Conservation (phyloP, 2,888 invertebrate genomes). For the Carcina quercana region DNA sequence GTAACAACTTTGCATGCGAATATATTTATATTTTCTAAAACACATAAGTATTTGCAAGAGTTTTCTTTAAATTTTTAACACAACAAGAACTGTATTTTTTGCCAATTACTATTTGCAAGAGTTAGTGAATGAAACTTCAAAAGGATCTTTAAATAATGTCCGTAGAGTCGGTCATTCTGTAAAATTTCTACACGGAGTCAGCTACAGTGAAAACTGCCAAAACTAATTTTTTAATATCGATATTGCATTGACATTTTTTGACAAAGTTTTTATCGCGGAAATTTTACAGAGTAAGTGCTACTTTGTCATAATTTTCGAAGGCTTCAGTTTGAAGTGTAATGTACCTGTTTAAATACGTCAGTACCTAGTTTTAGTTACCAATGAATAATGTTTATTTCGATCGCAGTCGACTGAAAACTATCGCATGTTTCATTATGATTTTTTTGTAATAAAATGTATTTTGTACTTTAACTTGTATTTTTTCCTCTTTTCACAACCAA, state of each 20-base stretch:
- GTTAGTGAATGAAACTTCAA: too few species aligned
- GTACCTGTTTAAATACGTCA: slow-evolving; percentile 58
- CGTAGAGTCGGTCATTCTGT: too few species aligned
- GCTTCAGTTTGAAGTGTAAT: not conserved
- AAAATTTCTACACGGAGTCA: too few species aligned
- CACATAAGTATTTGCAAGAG: too few species aligned
- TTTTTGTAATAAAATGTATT: slow-evolving; percentile 59
- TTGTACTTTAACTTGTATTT: too few species aligned
- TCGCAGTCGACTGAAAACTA: slow-evolving; percentile 69
- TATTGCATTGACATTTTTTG: not conserved
- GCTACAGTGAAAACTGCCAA: not conserved
- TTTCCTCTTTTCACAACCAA: too few species aligned
- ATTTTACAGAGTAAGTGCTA: not conserved
- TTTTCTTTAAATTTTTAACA: too few species aligned
- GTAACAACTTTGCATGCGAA: too few species aligned
- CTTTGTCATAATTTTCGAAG: not conserved
- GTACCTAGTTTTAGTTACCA: slow-evolving; percentile 36
- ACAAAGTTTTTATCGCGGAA: not conserved
- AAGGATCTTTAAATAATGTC: too few species aligned
- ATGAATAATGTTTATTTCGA: slow-evolving; percentile 55
- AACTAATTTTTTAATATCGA: not conserved
- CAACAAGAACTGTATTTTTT: too few species aligned
- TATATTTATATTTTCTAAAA: too few species aligned
- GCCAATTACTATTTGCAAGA: too few species aligned
- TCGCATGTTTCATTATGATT: slow-evolving; percentile 40